Conservation (phyloP, 2,797 vertebrate genomes). For the Uromys caudimaculatus region DNA sequence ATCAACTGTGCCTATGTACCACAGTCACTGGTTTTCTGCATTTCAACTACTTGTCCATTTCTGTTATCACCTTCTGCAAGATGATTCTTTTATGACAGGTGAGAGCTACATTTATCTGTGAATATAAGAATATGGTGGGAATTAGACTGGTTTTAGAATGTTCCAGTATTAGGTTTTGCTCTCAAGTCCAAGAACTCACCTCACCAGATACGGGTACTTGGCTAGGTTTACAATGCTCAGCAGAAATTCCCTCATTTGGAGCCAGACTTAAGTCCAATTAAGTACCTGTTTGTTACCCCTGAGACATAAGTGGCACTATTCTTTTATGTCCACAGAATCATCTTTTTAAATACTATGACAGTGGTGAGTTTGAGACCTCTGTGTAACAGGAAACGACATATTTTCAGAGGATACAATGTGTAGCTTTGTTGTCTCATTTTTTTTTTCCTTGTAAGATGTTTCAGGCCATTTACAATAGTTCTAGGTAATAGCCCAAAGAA, state of each 20-base stretch:
- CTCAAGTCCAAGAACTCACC: neutral
- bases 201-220: neutral
- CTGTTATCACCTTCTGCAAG: neutral
- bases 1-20: neutral
- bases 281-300: neutral
- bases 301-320: neutral
- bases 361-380: neutral
- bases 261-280: neutral
- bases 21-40: neutral
- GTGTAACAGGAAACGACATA: neutral
- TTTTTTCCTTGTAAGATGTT: neutral
- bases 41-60: neutral
- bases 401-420: neutral
- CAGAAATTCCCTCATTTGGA: neutral
- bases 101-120: neutral
- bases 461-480: slow-evolving; percentile 11
- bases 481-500: neutral
- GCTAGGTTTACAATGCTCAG: neutral
- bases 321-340: neutral
- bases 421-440: neutral
- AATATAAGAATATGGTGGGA: neutral
- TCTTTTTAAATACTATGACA: neutral
- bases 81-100: neutral
- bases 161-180: neutral
- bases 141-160: neutral